Evolutionary conservation across 2,797 vertebrate species (phyloP).

Genomic region (Acanthurus lineatus): DNA sequence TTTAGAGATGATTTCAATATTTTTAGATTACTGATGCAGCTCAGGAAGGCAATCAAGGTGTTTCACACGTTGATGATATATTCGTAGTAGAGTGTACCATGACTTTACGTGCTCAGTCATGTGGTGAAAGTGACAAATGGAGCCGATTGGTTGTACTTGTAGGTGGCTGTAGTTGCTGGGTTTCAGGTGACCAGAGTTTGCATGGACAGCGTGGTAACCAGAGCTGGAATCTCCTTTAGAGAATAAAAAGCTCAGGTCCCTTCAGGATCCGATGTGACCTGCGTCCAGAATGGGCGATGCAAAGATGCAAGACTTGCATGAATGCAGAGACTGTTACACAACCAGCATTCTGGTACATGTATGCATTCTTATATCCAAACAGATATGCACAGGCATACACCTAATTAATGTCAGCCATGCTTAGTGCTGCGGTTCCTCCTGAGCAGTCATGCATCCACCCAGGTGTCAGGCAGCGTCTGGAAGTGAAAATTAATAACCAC

Average conservation of each 20-base stretch:
- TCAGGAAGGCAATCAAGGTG: slow-evolving; percentile 3
- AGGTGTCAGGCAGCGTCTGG: slow-evolving; percentile 57
- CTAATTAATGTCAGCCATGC: slow-evolving; percentile 4
- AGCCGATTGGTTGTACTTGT: slow-evolving; percentile 38
- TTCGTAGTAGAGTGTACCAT: neutral
- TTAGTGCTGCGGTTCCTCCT: slow-evolving; percentile 9
- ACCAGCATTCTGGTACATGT: neutral
- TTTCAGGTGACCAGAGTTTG: slow-evolving; percentile 62
- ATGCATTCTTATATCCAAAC: neutral
- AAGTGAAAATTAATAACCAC: slow-evolving; percentile 79
- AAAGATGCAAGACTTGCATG: neutral
- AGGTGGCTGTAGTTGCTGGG: slow-evolving; percentile 54
- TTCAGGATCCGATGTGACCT: neutral
- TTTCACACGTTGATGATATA: neutral
- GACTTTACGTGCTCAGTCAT: slow-evolving; percentile 1
- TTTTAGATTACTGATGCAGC: neutral
- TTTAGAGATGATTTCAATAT: too few relatives aligned
- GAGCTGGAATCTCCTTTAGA: slow-evolving; percentile 62
- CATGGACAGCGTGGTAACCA: slow-evolving; percentile 60
- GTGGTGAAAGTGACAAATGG: slow-evolving; percentile 75
- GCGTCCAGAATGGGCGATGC: neutral
- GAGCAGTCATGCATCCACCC: slow-evolving; percentile 27
- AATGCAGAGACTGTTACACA: slow-evolving; percentile 15
- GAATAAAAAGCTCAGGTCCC: slow-evolving; percentile 41
- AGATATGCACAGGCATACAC: neutral